Percentiles rank a stretch among this genome's conserved stretches.
Conservation (phyloP, 2,797 vertebrate genomes). For the Mormyrops boulengeri region DNA sequence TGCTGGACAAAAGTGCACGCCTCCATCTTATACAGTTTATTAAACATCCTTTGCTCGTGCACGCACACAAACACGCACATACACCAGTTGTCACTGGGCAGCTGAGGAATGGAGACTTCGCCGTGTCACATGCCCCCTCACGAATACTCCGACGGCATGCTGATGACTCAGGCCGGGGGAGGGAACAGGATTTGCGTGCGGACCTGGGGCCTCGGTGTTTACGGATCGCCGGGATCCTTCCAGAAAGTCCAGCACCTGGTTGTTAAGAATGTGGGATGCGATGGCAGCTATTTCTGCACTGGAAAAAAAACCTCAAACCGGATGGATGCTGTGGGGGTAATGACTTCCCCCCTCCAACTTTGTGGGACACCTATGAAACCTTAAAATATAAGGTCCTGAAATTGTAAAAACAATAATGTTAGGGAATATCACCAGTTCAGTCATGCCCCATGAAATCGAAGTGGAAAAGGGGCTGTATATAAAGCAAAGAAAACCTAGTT, state of each 20-base stretch:
- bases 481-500: neutral
- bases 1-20: neutral
- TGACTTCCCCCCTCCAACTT: neutral
- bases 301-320: neutral
- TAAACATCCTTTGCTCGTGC: neutral
- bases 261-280: neutral
- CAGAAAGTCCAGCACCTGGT: neutral
- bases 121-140: conserved; percentile 19
- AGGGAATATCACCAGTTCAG: neutral
- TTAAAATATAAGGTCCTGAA: neutral
- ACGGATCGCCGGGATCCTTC: neutral
- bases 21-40: neutral
- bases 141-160: conserved; percentile 21
- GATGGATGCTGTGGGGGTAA: neutral
- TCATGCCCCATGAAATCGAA: neutral
- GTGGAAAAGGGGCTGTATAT: neutral
- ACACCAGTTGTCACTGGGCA: conserved; percentile 30
- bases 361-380: neutral
- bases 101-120: conserved; percentile 32
- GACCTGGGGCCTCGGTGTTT: neutral
- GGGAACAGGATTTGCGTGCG: neutral
- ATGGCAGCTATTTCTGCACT: neutral
- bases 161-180: conserved; percentile 27
- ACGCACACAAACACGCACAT: neutral
- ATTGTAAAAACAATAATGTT: neutral